Evolutionary conservation across 2,113 vertebrate genomes (phyloP), one percentile per base, ranked within the genome.

Genomic region (Nanger granti): DNA sequence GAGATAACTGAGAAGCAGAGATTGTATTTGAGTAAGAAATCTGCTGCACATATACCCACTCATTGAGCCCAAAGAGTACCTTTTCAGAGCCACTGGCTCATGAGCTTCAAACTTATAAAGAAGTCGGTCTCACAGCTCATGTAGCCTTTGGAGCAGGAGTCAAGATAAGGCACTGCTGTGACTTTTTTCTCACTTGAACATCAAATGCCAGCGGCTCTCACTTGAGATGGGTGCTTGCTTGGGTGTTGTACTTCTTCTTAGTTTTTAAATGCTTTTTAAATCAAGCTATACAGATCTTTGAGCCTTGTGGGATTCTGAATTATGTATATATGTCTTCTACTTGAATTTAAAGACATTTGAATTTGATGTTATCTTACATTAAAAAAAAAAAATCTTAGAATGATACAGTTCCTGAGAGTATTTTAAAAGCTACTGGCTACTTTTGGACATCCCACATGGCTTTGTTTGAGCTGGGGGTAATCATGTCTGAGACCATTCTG

Each of bases 91-190:
- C 15, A 29, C 37, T 52, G 14, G 31, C 31, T 64, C 17, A 29
- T 29, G 26, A 82, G 7, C 20, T 13, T 15, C n/a, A 34, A 31
- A 18, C 2, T 20, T 47, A 1, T 0, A 20, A 28, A 31, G 14
- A 41, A 11, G 18, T 29, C 37, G 34, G 5, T 18, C 26, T 83
- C 54, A 5, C 14, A 82, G 22, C 66, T 60, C 41, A 34, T 0
- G 4, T 9, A 9, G 20, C 44, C 7, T 47, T 18, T 8, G 15
- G 4, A 1, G 18, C 49, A 34, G 85, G 28, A 28, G 8, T 14
- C 13, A 13, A 69, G 26, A 47, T 41, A 22, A 41, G 7, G 2
- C 64, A 18, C 2, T 2, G 84, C 17, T 1, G 0, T 26, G 1
- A 3, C 4, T 12, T 47, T 69, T 15, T 49, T 76, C 20, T 80